Evolutionary conservation across 2,888 invertebrate genomes (phyloP), one percentile per base, ranked within the genome.

Genomic region (Platycheirus rosarum): DNA sequence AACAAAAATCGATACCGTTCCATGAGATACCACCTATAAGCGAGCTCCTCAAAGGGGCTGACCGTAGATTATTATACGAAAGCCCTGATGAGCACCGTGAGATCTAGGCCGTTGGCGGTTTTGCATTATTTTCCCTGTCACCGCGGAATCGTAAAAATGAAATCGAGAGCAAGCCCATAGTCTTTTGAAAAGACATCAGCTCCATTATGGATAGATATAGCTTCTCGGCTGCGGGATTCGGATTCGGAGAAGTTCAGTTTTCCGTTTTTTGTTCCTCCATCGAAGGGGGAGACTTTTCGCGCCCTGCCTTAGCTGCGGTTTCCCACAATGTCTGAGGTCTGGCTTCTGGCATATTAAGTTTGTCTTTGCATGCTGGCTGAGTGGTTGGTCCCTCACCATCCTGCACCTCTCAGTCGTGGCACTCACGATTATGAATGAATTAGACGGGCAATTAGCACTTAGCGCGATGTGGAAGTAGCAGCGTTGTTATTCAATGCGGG

Each of bases 1-100:
- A n/a, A n/a, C n/a, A n/a, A 49, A 46, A 70, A 80, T 75, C 80
- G 76, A 78, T 78, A 78, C 48, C 63, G 57, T 29, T 48, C 62
- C 37, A 23, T 14, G 11, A 49, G 62, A 18, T 32, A 53, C 23
- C 0, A 29, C 35, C 49, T 26, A 42, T 55, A 44, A 44, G 48
- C 65, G n/a, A n/a, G 40, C 20, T 35, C 49, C 57, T 55, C 74
- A 16, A 70, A 75, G 8, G 65, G 65, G 57, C 55, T 70, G 71
- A 77, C 71, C 66, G 76, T 75, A 82, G 55, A 71, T 66, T 71
- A 80, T 80, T 69, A 82, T 75, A 82, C 63, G 46, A 68, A 76
- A 82, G 63, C 82, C 82, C 76, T 76, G 85, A 80, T 85, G 85
- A 86, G 85, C 77, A 85, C 82, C 85, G 86, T 86, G 85, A 86